Conservation (phyloP, 2,888 invertebrate genomes). For the Pristionchus maxplancki region DNA sequence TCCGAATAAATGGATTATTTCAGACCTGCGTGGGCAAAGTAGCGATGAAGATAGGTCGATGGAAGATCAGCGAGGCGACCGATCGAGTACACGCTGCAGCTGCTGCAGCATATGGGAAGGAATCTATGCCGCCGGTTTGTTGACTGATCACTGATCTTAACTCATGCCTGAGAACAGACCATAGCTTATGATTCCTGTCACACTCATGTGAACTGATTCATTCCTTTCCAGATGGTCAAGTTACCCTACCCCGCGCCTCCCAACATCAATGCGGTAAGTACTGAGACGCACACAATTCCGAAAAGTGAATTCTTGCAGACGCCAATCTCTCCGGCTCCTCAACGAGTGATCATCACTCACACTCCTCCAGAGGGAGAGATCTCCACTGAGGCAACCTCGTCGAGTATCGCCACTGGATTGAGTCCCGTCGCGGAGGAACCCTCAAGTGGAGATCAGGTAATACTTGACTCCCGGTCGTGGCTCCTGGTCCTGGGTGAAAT, state of each 20-base stretch:
- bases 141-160: too few relatives aligned
- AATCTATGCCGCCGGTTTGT: conserved; percentile 32
- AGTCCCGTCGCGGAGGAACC: conserved; percentile 75
- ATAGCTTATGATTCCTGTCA: not conserved
- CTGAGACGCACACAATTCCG: too few relatives aligned
- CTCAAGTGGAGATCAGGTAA: conserved; percentile 58
- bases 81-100: conserved; percentile 57
- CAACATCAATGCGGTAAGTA: conserved; percentile 34
- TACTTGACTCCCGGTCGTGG: too few relatives aligned
- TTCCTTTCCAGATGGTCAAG: conserved; percentile 49
- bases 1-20: not conserved
- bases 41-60: conserved; percentile 74
- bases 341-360: conserved; percentile 60
- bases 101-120: conserved; percentile 50
- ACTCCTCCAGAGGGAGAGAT: conserved; percentile 64
- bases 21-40: conserved; percentile 76
- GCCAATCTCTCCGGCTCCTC: conserved; percentile 53
- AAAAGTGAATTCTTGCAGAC: not conserved
- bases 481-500: conserved; percentile 51
- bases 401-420: conserved; percentile 58
- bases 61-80: conserved; percentile 76
- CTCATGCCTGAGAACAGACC: too few relatives aligned
- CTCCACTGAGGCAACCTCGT: conserved; percentile 42
- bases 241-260: conserved; percentile 33
- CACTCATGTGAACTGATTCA: not conserved